Conservation (phyloP, 2,888 invertebrate species). For the Euplagia quadripunctaria region DNA sequence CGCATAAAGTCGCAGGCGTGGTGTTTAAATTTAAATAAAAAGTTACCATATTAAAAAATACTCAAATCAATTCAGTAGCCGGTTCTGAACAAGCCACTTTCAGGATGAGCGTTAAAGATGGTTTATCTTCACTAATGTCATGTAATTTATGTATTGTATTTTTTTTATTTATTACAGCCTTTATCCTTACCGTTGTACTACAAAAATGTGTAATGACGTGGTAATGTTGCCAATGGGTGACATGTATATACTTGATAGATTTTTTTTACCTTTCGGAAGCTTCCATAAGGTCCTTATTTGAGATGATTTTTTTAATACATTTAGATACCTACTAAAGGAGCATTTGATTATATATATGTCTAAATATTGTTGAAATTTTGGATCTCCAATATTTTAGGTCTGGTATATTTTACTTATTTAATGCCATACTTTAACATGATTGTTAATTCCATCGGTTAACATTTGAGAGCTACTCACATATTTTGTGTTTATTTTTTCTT, state of each 20-base stretch:
- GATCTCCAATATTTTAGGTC: not conserved
- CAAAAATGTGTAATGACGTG: conserved; percentile 1
- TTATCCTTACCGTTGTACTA: not conserved
- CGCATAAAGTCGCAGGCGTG: no score
- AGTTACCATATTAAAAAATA: not conserved
- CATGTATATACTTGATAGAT: not conserved
- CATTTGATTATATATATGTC: not conserved
- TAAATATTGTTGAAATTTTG: not conserved
- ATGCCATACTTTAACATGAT: not conserved
- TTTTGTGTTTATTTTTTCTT: not conserved
- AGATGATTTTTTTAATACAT: not conserved
- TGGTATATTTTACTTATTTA: no score
- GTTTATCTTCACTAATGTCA: not conserved
- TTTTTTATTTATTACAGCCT: not conserved
- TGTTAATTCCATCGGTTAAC: not conserved
- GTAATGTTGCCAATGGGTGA: conserved; percentile 1
- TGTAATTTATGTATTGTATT: not conserved
- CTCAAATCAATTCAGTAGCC: not conserved
- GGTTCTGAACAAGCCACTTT: not conserved
- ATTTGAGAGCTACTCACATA: not conserved
- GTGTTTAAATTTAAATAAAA: not conserved
- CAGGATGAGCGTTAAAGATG: not conserved
- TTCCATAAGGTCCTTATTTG: not conserved
- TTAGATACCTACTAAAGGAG: not conserved
- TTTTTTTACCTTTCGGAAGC: not conserved